A percentile compares a stretch with the other conserved stretches of the same genome.
These are phyloP conservation scores for Tuta absoluta DNA, from an alignment of 2,888 invertebrate species.

Conservation along the genomic window DNA sequence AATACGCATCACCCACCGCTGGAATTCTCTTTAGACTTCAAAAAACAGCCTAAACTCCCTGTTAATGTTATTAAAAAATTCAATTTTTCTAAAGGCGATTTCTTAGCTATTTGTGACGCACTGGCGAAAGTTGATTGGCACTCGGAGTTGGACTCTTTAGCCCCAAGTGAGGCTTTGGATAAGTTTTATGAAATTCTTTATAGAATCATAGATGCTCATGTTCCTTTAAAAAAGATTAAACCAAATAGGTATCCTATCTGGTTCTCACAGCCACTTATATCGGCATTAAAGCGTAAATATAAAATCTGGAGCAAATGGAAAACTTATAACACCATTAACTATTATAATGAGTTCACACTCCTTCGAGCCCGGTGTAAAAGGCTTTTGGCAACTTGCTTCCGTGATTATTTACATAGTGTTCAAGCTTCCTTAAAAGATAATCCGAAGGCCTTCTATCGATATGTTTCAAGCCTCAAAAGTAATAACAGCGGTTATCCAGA, in stretches of 20 bases:
- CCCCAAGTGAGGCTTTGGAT: background rate
- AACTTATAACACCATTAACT: background rate
- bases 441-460: background rate
- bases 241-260: constrained; percentile 1
- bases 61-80: background rate
- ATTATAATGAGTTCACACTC: background rate
- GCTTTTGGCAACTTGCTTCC: background rate
- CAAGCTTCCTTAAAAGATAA: constrained; percentile 4
- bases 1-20: background rate
- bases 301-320: background rate
- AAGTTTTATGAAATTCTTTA: background rate
- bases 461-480: background rate
- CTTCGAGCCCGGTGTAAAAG: background rate
- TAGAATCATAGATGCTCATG: background rate
- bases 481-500: constrained; percentile 3
- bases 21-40: background rate
- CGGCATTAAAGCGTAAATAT: background rate
- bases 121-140: background rate
- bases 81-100: background rate
- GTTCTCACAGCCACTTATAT: background rate
- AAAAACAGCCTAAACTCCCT: background rate
- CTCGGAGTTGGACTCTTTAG: background rate
- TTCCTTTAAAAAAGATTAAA: background rate
- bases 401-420: background rate
- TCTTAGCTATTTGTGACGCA: background rate